A percentile compares a stretch with the other conserved stretches of the same genome.
Evolutionary conservation across 2,113 vertebrate genomes (phyloP).

Genomic region (Leptosomus discolor): DNA sequence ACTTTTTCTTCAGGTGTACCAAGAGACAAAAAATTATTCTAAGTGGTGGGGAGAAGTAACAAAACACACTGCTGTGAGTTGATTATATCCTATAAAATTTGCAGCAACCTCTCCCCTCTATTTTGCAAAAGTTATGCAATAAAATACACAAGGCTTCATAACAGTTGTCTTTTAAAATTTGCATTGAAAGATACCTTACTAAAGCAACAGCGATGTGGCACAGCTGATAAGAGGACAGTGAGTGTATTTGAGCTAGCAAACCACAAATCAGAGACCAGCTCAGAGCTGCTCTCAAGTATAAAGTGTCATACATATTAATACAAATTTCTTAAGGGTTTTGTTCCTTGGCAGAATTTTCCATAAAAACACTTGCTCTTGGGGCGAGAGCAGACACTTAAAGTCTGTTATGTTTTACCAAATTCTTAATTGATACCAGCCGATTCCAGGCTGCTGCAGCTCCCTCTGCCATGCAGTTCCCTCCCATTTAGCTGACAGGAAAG

Average conservation of each 20-base stretch:
- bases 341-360: background rate
- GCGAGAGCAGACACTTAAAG: background rate
- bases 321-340: background rate
- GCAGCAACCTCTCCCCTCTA: background rate
- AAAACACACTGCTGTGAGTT: background rate
- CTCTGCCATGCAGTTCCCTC: background rate
- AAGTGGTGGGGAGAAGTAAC: background rate
- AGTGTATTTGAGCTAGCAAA: background rate
- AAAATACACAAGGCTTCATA: background rate
- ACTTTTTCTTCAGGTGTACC: background rate
- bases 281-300: background rate
- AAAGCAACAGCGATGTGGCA: background rate
- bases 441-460: background rate
- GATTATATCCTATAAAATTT: background rate
- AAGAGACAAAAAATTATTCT: background rate
- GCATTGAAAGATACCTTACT: background rate
- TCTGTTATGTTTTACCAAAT: background rate
- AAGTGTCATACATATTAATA: background rate
- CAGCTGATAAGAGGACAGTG: fast-evolving
- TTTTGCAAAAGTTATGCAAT: background rate
- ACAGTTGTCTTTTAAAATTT: background rate
- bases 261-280: background rate
- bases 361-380: background rate
- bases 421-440: background rate
- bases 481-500: slow-evolving; percentile 61